phyloP scores from a whole-genome alignment of 2,888 invertebrate genomes.

The Lasioglossum pauxillum region DNA sequence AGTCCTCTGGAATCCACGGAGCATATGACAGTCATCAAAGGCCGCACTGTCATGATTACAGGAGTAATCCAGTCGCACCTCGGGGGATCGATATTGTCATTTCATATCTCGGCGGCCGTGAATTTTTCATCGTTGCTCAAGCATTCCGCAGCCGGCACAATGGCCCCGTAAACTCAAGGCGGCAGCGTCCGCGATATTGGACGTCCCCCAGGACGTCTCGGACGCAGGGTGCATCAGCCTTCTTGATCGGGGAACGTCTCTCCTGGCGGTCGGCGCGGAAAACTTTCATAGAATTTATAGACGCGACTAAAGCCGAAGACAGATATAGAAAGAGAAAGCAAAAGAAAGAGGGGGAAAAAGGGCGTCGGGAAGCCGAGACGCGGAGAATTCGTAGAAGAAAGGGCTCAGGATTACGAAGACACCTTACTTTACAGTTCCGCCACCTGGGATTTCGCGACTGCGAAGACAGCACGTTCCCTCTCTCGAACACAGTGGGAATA shows the following conservation, averaged over 20 bases:
- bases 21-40: not conserved
- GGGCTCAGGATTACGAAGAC: constrained; percentile 22
- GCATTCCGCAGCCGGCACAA: constrained; percentile 20
- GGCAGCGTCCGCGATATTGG: constrained; percentile 15
- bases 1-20: not conserved
- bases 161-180: constrained; percentile 22
- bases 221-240: not conserved
- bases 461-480: constrained; percentile 38
- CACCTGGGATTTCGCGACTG: constrained; percentile 37
- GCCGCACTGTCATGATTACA: not conserved
- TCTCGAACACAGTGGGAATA: constrained; percentile 54
- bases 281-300: constrained; percentile 36
- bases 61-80: not conserved
- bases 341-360: not conserved
- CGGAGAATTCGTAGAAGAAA: not conserved
- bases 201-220: not conserved
- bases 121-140: constrained; percentile 30
- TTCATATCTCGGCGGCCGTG: not conserved
- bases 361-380: not conserved
- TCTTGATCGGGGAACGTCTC: constrained; percentile 8
- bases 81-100: not conserved
- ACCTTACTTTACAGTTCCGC: constrained; percentile 29
- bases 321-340: not conserved
- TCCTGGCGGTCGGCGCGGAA: not conserved
- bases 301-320: not conserved